Conservation (phyloP, 2,888 invertebrate species). For the Yponomeuta evonymella region DNA sequence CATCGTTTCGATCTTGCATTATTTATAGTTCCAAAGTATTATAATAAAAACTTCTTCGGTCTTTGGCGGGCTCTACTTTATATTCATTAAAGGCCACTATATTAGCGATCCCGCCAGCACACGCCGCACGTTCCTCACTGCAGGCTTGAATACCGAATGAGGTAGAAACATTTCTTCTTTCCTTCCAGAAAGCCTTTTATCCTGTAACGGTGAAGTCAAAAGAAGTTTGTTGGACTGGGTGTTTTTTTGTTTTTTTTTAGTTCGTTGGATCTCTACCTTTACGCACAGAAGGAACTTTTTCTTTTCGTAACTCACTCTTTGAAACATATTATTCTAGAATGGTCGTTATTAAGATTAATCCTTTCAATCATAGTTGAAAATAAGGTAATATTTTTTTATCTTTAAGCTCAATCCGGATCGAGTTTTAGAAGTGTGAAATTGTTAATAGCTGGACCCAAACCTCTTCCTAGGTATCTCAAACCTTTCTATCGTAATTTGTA, state of each 20-base stretch:
- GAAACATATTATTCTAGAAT: too few species aligned
- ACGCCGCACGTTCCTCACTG: conserved; percentile 62
- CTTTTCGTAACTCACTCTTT: too few species aligned
- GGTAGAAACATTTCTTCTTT: not conserved
- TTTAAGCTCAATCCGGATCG: too few species aligned
- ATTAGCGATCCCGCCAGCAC: conserved; percentile 54
- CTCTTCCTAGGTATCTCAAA: too few species aligned
- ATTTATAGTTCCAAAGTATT: conserved; percentile 4
- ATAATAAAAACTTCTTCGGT: conserved; percentile 3
- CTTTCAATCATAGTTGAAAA: too few species aligned
- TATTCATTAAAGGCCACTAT: conserved; percentile 48
- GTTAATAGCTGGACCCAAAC: too few species aligned
- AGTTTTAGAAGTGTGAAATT: too few species aligned
- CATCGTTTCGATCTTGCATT: not conserved
- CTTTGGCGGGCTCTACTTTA: conserved; percentile 30
- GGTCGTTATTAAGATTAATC: too few species aligned
- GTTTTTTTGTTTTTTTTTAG: not conserved
- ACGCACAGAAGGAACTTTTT: too few species aligned
- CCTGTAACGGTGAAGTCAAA: not conserved
- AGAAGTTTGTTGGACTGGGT: not conserved
- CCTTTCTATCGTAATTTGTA: too few species aligned
- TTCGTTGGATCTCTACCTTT: too few species aligned
- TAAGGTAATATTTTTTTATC: too few species aligned
- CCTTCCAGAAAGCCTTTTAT: conserved; percentile 2
- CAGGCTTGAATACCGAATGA: conserved; percentile 43